Percentiles rank a stretch among this genome's conserved stretches.
Conservation (phyloP, 2,797 vertebrate species). For the Anisognathus igniventris region DNA sequence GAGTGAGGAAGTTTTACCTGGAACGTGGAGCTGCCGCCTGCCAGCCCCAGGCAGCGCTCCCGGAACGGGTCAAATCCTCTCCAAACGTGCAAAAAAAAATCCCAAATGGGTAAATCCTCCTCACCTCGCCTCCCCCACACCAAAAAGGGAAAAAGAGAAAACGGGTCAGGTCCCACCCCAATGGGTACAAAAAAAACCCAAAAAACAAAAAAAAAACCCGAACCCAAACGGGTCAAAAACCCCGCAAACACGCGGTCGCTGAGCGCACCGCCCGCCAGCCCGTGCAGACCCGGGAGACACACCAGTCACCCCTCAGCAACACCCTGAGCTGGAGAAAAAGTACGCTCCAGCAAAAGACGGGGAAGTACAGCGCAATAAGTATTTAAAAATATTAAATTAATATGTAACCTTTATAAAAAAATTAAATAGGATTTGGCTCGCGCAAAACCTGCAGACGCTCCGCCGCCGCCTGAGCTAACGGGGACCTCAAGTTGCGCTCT, state of each 20-base stretch:
- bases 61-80: neutral
- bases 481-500: neutral
- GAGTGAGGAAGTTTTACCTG: neutral
- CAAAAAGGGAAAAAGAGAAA: neutral
- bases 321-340: neutral
- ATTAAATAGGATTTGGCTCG: neutral
- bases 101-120: neutral
- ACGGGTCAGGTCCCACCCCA: accelerated
- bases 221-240: neutral
- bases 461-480: neutral
- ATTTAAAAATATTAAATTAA: neutral
- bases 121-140: accelerated
- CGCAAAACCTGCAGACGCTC: neutral
- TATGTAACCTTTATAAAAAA: neutral
- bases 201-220: neutral
- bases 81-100: neutral
- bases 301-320: neutral
- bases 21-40: neutral
- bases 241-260: neutral
- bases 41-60: neutral
- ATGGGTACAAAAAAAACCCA: neutral
- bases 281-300: neutral
- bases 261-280: neutral
- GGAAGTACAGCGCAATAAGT: neutral
- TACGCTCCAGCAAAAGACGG: neutral